Percentiles rank a stretch among this genome's conserved stretches.
Conservation (phyloP, 2,888 invertebrate genomes). For the Tachina grossa region DNA sequence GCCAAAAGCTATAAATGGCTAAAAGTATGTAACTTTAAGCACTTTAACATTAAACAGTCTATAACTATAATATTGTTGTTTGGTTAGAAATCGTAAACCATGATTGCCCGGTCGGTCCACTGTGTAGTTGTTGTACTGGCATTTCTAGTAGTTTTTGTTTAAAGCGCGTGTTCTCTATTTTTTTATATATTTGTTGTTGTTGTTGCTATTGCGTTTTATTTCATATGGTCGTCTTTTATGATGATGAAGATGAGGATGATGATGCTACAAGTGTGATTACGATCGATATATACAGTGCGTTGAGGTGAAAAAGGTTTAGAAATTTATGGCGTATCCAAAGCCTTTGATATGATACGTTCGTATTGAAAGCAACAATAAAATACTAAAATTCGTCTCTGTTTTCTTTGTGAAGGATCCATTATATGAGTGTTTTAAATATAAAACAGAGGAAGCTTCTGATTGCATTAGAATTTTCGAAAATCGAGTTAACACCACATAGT, state of each 20-base stretch:
- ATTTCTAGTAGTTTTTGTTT: conserved; percentile 32
- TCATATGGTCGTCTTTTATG: conserved; percentile 34
- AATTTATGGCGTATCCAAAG: fast-evolving
- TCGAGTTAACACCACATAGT: too few species aligned
- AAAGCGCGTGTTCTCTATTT: conserved; percentile 57
- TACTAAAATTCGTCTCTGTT: too few species aligned
- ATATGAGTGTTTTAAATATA: too few species aligned
- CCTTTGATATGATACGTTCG: too few species aligned
- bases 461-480: too few species aligned
- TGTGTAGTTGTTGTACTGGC: neutral
- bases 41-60: conserved; percentile 55
- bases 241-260: conserved; percentile 5
- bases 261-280: conserved; percentile 16
- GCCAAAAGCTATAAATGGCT: conserved; percentile 61
- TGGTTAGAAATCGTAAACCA: conserved; percentile 35
- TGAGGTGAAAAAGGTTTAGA: neutral
- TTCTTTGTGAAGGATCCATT: too few species aligned
- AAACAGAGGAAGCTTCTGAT: too few species aligned
- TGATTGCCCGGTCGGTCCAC: conserved; percentile 39
- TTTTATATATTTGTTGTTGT: neutral
- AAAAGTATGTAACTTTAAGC: conserved; percentile 58
- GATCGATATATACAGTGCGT: conserved; percentile 16
- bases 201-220: neutral
- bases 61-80: conserved; percentile 46
- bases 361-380: too few species aligned